phyloP scores from a whole-genome alignment of 2,888 invertebrate genomes.

The Adineta ricciae region DNA sequence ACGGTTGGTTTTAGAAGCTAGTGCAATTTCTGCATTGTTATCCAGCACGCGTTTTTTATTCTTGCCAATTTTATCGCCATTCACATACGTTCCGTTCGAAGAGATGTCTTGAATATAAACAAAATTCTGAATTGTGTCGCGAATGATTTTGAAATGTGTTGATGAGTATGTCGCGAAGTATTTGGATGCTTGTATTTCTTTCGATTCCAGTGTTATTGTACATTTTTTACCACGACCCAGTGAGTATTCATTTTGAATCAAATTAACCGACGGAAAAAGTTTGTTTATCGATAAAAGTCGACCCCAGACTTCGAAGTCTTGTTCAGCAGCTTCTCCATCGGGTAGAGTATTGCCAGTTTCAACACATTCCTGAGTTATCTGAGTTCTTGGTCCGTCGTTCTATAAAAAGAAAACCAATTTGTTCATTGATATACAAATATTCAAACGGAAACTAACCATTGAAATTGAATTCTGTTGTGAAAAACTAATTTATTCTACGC shows the following conservation, averaged over 20 bases:
- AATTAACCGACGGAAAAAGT: not conserved
- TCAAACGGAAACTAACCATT: not conserved
- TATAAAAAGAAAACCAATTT: not conserved
- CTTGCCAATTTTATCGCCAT: constrained; percentile 61
- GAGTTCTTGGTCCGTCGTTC: not conserved
- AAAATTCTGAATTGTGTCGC: not conserved
- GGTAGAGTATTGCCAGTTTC: not conserved
- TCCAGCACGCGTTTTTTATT: constrained; percentile 55
- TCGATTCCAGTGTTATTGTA: not conserved
- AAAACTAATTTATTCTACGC: not conserved
- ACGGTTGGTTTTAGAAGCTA: constrained; percentile 54
- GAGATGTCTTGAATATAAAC: constrained; percentile 57
- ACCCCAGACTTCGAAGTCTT: not conserved
- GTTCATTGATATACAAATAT: not conserved
- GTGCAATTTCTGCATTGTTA: constrained; percentile 58
- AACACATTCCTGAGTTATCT: not conserved
- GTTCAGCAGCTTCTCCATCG: not conserved
- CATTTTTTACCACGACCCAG: not conserved
- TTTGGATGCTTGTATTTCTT: not conserved
- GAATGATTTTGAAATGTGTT: not conserved
- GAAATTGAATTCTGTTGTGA: not conserved
- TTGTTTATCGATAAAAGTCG: not conserved
- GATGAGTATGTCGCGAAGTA: not conserved
- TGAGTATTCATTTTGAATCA: not conserved
- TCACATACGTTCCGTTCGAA: constrained; percentile 74